Conservation (phyloP, 2,113 vertebrate genomes). For the Ovis canadensis region DNA sequence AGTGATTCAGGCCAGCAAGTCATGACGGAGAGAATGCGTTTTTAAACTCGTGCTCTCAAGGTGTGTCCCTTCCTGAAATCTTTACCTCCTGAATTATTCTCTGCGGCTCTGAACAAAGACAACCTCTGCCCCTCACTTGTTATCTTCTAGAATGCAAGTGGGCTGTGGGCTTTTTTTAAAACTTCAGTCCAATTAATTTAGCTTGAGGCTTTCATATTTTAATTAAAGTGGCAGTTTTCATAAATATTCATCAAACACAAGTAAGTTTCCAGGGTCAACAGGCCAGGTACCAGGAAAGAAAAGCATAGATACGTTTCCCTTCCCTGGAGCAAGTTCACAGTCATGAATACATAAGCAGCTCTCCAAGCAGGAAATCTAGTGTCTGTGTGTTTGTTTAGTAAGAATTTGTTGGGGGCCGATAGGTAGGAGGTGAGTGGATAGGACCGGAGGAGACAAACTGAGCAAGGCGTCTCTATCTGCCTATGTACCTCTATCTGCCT, state of each 20-base stretch:
- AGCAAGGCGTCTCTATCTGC: fast-evolving
- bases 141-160: conserved; percentile 40
- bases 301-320: background rate
- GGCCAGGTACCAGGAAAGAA: background rate
- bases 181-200: conserved; percentile 73
- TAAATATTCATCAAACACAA: conserved; percentile 76
- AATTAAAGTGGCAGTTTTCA: conserved; percentile 72
- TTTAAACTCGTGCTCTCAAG: conserved; percentile 4
- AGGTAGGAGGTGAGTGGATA: background rate
- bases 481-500: fast-evolving
- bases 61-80: background rate
- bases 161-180: background rate
- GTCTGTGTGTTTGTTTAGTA: background rate
- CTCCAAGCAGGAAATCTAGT: fast-evolving
- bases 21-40: background rate
- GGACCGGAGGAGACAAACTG: fast-evolving
- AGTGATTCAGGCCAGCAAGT: background rate
- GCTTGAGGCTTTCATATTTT: conserved; percentile 63
- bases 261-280: conserved; percentile 48
- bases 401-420: no score
- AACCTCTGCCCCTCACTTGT: conserved; percentile 8
- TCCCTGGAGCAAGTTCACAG: background rate
- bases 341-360: background rate
- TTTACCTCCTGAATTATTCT: background rate
- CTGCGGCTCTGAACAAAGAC: conserved; percentile 27